Evolutionary conservation across 2,888 invertebrate species (phyloP).

Genomic region (Athalia cordata): DNA sequence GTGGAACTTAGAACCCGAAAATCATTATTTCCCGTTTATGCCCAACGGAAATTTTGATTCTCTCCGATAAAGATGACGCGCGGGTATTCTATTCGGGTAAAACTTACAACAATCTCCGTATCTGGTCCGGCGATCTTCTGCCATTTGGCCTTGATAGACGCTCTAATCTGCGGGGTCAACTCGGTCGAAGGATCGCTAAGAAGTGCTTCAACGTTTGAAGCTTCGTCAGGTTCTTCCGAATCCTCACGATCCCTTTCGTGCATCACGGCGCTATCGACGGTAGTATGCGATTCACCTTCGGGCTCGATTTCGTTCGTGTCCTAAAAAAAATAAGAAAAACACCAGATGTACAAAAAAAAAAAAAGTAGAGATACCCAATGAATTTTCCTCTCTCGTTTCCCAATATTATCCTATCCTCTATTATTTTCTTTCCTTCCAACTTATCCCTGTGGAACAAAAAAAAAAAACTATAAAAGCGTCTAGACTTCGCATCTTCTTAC

Average conservation of each 20-base stretch:
- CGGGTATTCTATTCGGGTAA: neutral
- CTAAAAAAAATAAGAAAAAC: slow-evolving; percentile 68
- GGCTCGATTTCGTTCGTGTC: slow-evolving; percentile 83
- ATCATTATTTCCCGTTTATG: neutral
- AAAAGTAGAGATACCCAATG: slow-evolving; percentile 59
- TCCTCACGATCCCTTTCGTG: slow-evolving; percentile 77
- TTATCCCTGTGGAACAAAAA: neutral
- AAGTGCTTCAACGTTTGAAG: slow-evolving; percentile 68
- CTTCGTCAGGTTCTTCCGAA: slow-evolving; percentile 81
- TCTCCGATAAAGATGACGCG: neutral
- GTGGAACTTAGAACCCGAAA: too few species aligned
- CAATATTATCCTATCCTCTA: too few species aligned
- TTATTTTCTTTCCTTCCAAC: neutral
- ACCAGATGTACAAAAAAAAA: slow-evolving; percentile 1
- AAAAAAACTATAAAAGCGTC: neutral
- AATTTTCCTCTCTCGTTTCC: slow-evolving; percentile 33
- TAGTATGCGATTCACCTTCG: slow-evolving; percentile 88
- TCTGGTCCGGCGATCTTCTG: slow-evolving; percentile 86
- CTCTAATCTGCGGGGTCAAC: slow-evolving; percentile 81
- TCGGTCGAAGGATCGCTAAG: slow-evolving; percentile 73
- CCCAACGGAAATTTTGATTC: neutral
- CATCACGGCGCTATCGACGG: slow-evolving; percentile 79
- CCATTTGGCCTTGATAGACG: slow-evolving; percentile 88
- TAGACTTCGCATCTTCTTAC: slow-evolving; percentile 74
- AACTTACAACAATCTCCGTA: slow-evolving; percentile 87